phyloP scores from a whole-genome alignment of 2,888 invertebrate genomes.

The Heliconius charithonia region DNA sequence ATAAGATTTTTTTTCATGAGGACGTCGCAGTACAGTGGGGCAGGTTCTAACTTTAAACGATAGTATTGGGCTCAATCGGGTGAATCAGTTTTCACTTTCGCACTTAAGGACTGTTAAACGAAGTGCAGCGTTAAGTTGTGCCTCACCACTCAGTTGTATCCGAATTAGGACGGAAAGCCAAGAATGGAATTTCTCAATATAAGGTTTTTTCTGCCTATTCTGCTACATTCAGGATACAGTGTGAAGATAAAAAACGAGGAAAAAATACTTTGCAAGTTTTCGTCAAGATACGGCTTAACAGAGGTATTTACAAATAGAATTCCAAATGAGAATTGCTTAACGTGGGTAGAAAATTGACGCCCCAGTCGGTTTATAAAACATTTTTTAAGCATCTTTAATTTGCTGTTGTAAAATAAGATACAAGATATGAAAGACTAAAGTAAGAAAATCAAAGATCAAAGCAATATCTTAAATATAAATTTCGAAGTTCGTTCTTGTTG shows the following conservation, averaged over 20 bases:
- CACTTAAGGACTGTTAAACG: too few species aligned
- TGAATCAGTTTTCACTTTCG: too few species aligned
- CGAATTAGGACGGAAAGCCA: background rate
- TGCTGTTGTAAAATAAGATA: background rate
- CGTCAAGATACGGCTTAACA: slow-evolving; percentile 49
- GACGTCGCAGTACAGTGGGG: background rate
- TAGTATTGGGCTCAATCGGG: background rate
- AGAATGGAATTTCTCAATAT: background rate
- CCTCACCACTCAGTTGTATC: background rate
- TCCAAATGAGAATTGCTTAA: slow-evolving; percentile 59
- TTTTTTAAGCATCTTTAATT: slow-evolving; percentile 4
- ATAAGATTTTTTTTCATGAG: background rate
- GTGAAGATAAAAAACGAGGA: background rate
- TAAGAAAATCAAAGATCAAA: slow-evolving; percentile 19
- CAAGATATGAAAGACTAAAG: slow-evolving; percentile 7
- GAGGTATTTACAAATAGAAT: slow-evolving; percentile 66
- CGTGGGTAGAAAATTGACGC: too few species aligned
- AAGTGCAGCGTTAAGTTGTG: background rate
- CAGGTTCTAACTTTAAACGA: background rate
- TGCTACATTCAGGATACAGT: background rate
- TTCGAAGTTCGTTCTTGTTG: slow-evolving; percentile 8
- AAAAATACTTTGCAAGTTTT: slow-evolving; percentile 26
- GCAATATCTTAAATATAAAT: slow-evolving; percentile 6
- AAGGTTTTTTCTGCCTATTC: background rate
- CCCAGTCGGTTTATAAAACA: too few species aligned